Conservation (phyloP, 2,113 vertebrate genomes). For the Actinemys pallida region DNA sequence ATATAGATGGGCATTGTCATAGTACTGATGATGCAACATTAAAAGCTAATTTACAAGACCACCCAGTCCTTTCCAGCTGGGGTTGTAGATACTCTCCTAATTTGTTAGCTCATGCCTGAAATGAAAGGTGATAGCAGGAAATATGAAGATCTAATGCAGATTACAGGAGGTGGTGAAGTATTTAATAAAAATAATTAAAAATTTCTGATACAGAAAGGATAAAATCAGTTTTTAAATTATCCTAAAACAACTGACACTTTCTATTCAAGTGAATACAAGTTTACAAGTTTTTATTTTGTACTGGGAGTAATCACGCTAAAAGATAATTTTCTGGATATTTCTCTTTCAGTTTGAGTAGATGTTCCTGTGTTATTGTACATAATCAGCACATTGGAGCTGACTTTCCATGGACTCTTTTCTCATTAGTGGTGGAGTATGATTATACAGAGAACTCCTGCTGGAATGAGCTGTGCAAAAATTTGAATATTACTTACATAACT, state of each 20-base stretch:
- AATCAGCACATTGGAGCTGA: slow-evolving; percentile 86
- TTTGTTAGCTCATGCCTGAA: neutral
- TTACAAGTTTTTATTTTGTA: neutral
- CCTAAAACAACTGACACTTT: neutral
- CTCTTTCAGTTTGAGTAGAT: slow-evolving; percentile 77
- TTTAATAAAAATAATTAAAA: neutral
- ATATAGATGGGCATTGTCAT: neutral
- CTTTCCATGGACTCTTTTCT: slow-evolving; percentile 92
- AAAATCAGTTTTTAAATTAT: neutral
- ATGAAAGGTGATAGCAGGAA: neutral
- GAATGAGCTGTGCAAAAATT: slow-evolving; percentile 82
- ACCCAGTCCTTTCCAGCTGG: neutral
- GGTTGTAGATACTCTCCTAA: neutral
- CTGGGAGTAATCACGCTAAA: neutral
- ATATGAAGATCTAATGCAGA: neutral
- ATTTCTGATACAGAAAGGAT: neutral
- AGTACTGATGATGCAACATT: neutral
- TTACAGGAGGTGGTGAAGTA: neutral
- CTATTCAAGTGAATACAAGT: neutral
- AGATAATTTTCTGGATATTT: neutral
- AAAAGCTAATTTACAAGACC: neutral
- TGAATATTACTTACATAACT: slow-evolving; percentile 81
- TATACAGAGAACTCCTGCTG: slow-evolving; percentile 85
- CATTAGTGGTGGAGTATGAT: slow-evolving; percentile 90
- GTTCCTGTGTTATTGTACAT: slow-evolving; percentile 82